Percentiles rank a stretch among this genome's conserved stretches.
Evolutionary conservation across 2,113 vertebrate genomes (phyloP).

Genomic region (Chlorodrepanis virens): DNA sequence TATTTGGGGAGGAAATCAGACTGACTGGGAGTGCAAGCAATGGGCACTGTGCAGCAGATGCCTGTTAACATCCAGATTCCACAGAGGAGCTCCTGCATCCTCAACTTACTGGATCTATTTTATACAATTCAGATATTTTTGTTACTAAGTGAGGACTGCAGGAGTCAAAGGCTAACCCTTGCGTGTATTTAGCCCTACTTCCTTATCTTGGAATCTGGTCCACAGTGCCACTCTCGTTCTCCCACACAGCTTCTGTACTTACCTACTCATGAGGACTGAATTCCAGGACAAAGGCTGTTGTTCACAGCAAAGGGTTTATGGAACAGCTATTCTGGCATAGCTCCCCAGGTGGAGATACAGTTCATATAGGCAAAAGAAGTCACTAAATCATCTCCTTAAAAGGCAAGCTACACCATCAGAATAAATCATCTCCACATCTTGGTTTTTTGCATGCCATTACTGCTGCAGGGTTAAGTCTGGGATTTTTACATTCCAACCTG

Average conservation of each 20-base stretch:
- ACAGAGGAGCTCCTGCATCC: not conserved
- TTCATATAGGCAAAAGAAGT: slow-evolving; percentile 27
- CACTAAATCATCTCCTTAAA: slow-evolving; percentile 37
- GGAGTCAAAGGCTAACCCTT: not conserved
- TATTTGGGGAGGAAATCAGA: not conserved
- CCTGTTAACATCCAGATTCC: not conserved
- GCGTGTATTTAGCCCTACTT: not conserved
- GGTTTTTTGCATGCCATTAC: not conserved
- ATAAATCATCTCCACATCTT: slow-evolving; percentile 30
- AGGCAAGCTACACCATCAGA: slow-evolving; percentile 26
- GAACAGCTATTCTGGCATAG: slow-evolving; percentile 43
- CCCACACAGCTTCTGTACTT: not conserved
- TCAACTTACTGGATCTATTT: not conserved
- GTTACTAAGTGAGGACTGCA: not conserved
- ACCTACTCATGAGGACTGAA: not conserved
- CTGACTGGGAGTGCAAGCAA: not conserved
- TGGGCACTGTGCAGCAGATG: not conserved
- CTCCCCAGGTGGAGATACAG: slow-evolving; percentile 39
- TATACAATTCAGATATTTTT: not conserved
- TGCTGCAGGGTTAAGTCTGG: slow-evolving; percentile 18
- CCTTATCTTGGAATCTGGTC: not conserved
- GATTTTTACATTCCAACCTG: slow-evolving; percentile 33
- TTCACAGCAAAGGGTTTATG: not conserved
- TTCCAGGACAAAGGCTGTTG: slow-evolving; percentile 20
- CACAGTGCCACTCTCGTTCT: not conserved